Conservation (phyloP, 2,797 vertebrate species). For the Halcyon chelicuti region DNA sequence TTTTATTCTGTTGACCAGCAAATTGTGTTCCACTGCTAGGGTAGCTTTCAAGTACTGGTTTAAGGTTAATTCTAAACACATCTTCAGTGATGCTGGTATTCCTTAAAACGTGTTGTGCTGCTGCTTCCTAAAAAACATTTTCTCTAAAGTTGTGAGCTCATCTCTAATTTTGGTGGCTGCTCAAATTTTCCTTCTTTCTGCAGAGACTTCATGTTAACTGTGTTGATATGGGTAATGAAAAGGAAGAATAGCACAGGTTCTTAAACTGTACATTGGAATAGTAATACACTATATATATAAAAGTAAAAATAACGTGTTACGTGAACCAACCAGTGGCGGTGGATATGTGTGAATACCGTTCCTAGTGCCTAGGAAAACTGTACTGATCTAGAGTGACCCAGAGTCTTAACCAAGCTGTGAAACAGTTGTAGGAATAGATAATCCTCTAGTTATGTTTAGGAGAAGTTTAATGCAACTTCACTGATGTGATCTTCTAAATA, state of each 20-base stretch:
- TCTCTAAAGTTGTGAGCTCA: background rate
- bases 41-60: background rate
- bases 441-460: background rate
- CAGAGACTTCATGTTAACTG: background rate
- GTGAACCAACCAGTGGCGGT: background rate
- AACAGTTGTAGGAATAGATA: background rate
- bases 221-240: background rate
- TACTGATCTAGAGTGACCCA: background rate
- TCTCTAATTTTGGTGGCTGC: background rate
- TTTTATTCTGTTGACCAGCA: background rate
- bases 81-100: background rate
- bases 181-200: background rate
- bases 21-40: background rate
- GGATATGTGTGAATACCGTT: fast-evolving
- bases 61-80: background rate
- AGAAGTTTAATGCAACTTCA: background rate
- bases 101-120: background rate
- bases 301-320: background rate
- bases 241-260: background rate
- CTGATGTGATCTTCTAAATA: fast-evolving
- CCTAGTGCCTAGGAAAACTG: background rate
- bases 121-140: background rate
- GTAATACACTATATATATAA: background rate
- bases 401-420: background rate
- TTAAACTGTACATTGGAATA: background rate